Evolutionary conservation across 1,140 invertebrate species (phyloP), one percentile per base, ranked within the genome.

Genomic region (Augochlora pura): DNA sequence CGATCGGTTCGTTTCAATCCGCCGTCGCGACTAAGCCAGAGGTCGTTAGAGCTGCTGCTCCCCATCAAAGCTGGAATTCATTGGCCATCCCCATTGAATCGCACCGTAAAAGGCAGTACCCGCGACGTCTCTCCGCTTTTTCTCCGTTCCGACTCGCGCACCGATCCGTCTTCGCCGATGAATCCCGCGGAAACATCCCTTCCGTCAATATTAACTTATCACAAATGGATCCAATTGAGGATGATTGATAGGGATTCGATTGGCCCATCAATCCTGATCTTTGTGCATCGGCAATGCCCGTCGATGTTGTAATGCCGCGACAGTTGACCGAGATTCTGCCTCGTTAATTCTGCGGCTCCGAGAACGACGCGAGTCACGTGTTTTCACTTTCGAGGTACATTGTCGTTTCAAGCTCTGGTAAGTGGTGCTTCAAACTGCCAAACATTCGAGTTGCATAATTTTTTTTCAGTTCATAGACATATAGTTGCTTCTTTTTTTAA

Each of bases 61-160:
- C 14, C 62, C 9, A 39, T 63, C 62, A 63, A 63, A 63, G 62
- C 27, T 18, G 60, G 25, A 39, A 38, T 63, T 63, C 27, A 63
- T 63, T 18, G 62, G 16, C 27, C 32, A 7, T 63, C 9, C 25
- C 12, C 9, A 14, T 21, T 39, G 62, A 27, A 63, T 18, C 27
- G 12, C 23, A 12, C 59, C 59, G 6, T 63, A 21, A 21, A 63
- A 2, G 32, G 32, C 21, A 63, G 27, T 62, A 6, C 5, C 9
- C 16, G 14, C 12, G 27, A 8, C 25, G 25, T 32, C 16, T 27
- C 25, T 18, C 14, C 14, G 60, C 12, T 27, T 59, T 59, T 59
- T 59, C 57, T 59, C 1, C 23, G 8, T 1, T n/a, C n/a, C 18
- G 54, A n/a, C 54, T 57, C 8, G 54, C n/a, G 6, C 21, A n/a